Base-by-base conservation (phyloP, 2,113 vertebrate species). In the Centropus bengalensis region DNA sequence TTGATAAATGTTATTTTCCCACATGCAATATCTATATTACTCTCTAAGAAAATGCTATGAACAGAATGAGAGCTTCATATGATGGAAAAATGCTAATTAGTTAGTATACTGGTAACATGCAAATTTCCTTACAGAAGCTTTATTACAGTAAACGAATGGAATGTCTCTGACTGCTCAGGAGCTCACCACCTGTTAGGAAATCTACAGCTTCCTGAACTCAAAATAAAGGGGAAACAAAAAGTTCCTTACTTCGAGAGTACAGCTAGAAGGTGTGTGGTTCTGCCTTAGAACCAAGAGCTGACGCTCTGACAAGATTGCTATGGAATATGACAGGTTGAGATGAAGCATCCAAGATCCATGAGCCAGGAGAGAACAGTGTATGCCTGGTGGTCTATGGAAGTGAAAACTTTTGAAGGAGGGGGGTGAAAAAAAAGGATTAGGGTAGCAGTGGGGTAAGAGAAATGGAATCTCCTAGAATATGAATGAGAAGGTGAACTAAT, bases 1-100 rank as follows among this genome's bases (percentile, higher is more conserved):
- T 84, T 94, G 51, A 71, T 77, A 78, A 82, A 76, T 87, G 22
- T 71, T 93, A 45, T 15, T 86, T 96, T 93, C 86, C 62, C 49
- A 60, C n/a, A 11, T 30, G 20, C 2, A 10, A 18, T 86, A 56
- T 56, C 40, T 73, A 3, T 82, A 27, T n/a, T 70, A 10, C 38
- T 63, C 18, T 88, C 38, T 36, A 18, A 73, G 77, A 82, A 60
- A 14, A 64, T 73, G 54, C 60, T 81, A 1, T 86, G 78, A 91
- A 49, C 45, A 86, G 68, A 88, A 83, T 45, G 28, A 90, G 85
- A 88, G 27, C 58, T 81, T 92, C 52, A 36, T 75, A 9, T 0
- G 0, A 36, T 78, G 44, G 28, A 49, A 27, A 84, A 64, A 74
- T 91, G 81, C 64, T 91, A 76, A 85, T 84, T 69, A 79, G 49